Evolutionary conservation across 2,888 invertebrate genomes (phyloP).

Genomic region (Papilio gigon): DNA sequence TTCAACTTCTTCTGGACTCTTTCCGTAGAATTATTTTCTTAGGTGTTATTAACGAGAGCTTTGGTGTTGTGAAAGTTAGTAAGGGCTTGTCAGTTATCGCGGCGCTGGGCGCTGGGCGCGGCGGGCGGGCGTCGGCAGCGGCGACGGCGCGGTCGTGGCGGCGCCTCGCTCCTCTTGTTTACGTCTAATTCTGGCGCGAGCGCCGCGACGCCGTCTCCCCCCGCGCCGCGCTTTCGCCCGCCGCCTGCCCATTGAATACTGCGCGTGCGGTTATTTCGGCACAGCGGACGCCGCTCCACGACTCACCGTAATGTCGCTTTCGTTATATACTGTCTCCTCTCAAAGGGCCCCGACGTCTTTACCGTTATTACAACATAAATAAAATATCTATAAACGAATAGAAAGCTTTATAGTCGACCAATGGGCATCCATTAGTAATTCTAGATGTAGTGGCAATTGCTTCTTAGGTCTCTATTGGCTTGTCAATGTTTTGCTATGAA

Average conservation of each 20-base stretch:
- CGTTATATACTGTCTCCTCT: slow-evolving; percentile 32
- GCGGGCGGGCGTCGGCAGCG: slow-evolving; percentile 32
- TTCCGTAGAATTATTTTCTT: neutral
- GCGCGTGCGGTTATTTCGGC: slow-evolving; percentile 78
- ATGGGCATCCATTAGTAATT: no score
- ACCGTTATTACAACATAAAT: neutral
- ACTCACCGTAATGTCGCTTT: slow-evolving; percentile 46
- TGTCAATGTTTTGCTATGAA: no score
- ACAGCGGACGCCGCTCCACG: slow-evolving; percentile 59
- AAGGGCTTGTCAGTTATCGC: slow-evolving; percentile 38
- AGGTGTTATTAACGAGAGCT: neutral
- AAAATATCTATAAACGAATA: no score
- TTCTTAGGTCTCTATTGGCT: no score
- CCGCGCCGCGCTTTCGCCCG: slow-evolving; percentile 48
- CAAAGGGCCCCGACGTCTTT: slow-evolving; percentile 15
- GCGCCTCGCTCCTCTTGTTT: slow-evolving; percentile 79
- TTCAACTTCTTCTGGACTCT: neutral
- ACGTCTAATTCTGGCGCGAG: slow-evolving; percentile 82
- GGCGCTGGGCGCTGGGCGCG: slow-evolving; percentile 19
- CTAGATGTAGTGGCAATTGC: no score
- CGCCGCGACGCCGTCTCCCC: slow-evolving; percentile 75
- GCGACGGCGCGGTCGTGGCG: slow-evolving; percentile 53
- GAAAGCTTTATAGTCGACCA: no score
- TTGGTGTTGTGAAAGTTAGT: slow-evolving; percentile 15
- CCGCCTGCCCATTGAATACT: slow-evolving; percentile 74